Base-by-base conservation (phyloP, 2,797 vertebrate species). In the Pipistrellus pygmaeus region DNA sequence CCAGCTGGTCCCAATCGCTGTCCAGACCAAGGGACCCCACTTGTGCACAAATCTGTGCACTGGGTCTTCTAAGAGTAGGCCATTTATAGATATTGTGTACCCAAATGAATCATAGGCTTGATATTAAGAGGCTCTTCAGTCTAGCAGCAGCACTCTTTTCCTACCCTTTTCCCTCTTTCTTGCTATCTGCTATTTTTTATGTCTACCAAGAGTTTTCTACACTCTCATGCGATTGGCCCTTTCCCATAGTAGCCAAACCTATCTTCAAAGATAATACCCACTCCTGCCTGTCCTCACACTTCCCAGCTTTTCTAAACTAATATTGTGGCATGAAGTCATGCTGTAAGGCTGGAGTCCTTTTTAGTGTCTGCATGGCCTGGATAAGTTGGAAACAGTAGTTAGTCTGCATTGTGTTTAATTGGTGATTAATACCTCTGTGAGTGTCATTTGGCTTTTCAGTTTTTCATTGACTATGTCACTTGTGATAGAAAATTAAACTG, bases 401-500 rank as follows among this genome's bases (percentile, higher is more conserved):
- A 5, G 3, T 9, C 32, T 88, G 51, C 35, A 83, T 4, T 20
- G 14, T 57, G 30, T n/a, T n/a, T n/a, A n/a, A 18, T 85, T 44
- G 69, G n/a, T 78, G 44, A 38, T 72, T 13, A 68, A 80, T 21
- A 35, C 44, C 32, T 41, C 41, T 55, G 32, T 25, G 27, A 85
- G 20, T 46, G 13, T 69, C 11, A 35, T 88, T 88, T 72, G 51
- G n/a, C 44, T 85, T 94, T 25, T 82, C 9, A 78, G 14, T 55
- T 91, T 94, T 85, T 92, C n/a, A n/a, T n/a, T 71, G 82, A 76
- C 27, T 71, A 2, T 53, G 51, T 78, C 73, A 83, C 55, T 90
- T 94, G 48, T 20, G 14, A 83, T 57, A 0, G 17, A 75, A 76
- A 86, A 76, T 25, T 46, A 91, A 93, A 89, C 69, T 21, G 69